phyloP scores from a whole-genome alignment of 2,888 invertebrate species.

The Parochlus steinenii region DNA sequence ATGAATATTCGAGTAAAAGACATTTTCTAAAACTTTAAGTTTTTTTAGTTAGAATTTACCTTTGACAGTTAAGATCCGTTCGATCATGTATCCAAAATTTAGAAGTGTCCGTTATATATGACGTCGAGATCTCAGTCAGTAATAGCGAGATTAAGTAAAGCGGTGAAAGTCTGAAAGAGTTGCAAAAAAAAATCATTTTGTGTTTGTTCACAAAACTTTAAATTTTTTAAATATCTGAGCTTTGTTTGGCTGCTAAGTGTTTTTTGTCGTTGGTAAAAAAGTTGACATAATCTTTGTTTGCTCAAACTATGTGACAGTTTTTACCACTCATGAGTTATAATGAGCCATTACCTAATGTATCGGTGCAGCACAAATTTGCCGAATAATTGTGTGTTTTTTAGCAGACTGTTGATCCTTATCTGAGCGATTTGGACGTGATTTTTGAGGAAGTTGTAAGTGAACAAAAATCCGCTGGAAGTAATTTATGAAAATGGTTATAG shows the following conservation, averaged over 20 bases:
- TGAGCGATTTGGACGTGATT: constrained; percentile 21
- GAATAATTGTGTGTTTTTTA: constrained; percentile 22
- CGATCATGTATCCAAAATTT: constrained; percentile 28
- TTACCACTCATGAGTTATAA: not conserved
- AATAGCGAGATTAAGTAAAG: constrained; percentile 25
- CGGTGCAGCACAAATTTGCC: constrained; percentile 25
- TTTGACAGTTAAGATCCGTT: constrained; percentile 26
- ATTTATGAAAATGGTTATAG: constrained; percentile 2
- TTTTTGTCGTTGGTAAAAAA: constrained; percentile 1
- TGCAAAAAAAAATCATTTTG: not conserved
- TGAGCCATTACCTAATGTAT: constrained; percentile 22
- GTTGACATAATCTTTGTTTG: not conserved
- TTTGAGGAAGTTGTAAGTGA: constrained; percentile 26
- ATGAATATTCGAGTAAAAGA: not conserved
- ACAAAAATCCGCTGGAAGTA: constrained; percentile 25
- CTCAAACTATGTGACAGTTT: not conserved
- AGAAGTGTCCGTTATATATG: constrained; percentile 26
- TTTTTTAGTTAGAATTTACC: constrained; percentile 7
- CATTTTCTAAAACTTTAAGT: not conserved
- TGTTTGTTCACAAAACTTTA: not conserved
- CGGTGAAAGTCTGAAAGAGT: constrained; percentile 22
- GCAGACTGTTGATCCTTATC: constrained; percentile 20
- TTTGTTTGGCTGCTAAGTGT: not conserved
- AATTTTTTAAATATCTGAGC: no score
- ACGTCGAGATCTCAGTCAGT: constrained; percentile 24